phyloP scores from a whole-genome alignment of 2,888 invertebrate species.

The Drosophila multiciliata region DNA sequence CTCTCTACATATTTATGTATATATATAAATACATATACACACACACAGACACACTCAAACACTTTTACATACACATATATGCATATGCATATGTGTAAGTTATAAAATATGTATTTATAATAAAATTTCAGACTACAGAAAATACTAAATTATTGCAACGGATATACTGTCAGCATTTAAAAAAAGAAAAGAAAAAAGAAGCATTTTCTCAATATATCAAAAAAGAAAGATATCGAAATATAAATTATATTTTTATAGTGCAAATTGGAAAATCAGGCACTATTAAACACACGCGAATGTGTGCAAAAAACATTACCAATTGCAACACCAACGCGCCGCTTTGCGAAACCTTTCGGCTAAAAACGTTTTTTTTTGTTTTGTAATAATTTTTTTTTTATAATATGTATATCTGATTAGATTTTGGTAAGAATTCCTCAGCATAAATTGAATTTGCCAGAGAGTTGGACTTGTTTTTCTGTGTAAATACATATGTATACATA shows the following conservation, averaged over 20 bases:
- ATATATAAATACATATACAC: conserved; percentile 14
- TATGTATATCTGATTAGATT: conserved; percentile 7
- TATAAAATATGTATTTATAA: conserved; percentile 39
- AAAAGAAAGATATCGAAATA: conserved; percentile 21
- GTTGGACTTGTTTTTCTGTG: conserved; percentile 41
- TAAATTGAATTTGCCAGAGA: conserved; percentile 16
- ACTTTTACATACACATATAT: conserved; percentile 14
- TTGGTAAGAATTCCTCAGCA: conserved; percentile 13
- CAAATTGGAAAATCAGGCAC: conserved; percentile 21
- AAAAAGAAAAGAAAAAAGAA: neutral
- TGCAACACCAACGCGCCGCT: neutral
- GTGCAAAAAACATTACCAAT: neutral
- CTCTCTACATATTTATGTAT: conserved; percentile 52
- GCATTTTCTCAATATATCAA: conserved; percentile 33
- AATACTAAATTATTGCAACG: conserved; percentile 41
- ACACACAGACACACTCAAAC: conserved; percentile 5
- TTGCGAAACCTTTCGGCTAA: neutral
- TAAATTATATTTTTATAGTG: conserved; percentile 24
- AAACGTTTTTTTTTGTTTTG: neutral
- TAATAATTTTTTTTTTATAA: neutral
- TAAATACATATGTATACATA: conserved; percentile 47
- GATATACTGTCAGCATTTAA: conserved; percentile 50
- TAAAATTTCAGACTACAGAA: conserved; percentile 41
- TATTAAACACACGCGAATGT: conserved; percentile 14
- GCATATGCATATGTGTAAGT: conserved; percentile 24